These are phyloP conservation scores for Ariolimax columbianus DNA, from an alignment of 2,888 invertebrate genomes.

Conservation along the genomic window DNA sequence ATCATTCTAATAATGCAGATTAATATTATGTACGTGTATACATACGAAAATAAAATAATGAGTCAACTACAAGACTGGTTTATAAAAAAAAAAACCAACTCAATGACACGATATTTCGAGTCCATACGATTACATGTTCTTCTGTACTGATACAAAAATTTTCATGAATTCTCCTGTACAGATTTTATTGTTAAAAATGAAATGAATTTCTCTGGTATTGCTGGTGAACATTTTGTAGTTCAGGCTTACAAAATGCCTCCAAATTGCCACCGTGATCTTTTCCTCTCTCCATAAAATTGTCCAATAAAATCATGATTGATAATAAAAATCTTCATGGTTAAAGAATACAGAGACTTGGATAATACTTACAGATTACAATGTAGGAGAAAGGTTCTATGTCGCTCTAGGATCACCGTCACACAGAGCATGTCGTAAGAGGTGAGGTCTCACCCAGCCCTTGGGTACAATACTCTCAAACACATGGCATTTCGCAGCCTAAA, in stretches of 20 bases:
- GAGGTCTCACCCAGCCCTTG: too few relatives aligned
- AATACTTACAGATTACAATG: background rate
- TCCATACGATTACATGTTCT: background rate
- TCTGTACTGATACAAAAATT: background rate
- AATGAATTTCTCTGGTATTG: background rate
- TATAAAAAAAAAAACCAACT: too few relatives aligned
- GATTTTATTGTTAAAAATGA: background rate
- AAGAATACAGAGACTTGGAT: constrained; percentile 6
- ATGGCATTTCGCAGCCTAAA: too few relatives aligned
- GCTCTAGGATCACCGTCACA: too few relatives aligned
- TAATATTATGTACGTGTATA: constrained; percentile 45
- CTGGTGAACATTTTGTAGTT: background rate
- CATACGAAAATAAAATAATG: constrained; percentile 27
- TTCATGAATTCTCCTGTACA: background rate
- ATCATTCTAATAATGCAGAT: constrained; percentile 42
- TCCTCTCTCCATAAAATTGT: background rate
- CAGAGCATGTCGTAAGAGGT: too few relatives aligned
- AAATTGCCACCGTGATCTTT: background rate
- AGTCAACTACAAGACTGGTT: constrained; percentile 30
- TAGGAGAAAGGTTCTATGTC: background rate
- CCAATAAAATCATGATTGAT: background rate
- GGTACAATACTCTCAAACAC: too few relatives aligned
- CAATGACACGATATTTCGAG: background rate
- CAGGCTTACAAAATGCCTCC: background rate
- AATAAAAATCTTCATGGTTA: background rate